Evolutionary conservation across 2,797 vertebrate species (phyloP).

Genomic region (Petrocephalus sullivani): DNA sequence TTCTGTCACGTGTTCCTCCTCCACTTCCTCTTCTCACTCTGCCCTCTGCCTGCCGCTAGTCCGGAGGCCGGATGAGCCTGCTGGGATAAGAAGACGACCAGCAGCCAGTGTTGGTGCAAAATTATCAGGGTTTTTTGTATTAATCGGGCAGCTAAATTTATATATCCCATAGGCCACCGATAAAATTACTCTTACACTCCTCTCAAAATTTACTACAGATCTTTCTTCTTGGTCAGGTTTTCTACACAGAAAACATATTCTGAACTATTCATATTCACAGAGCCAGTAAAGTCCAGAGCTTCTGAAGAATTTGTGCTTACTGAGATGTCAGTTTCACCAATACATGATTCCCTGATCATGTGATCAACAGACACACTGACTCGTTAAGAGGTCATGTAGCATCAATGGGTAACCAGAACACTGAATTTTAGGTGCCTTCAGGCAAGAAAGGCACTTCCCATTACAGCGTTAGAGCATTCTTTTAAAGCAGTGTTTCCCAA

Average conservation of each 20-base stretch:
- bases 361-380: background rate
- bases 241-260: background rate
- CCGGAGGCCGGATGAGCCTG: background rate
- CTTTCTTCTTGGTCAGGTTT: background rate
- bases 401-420: background rate
- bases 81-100: background rate
- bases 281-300: background rate
- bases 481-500: background rate
- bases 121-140: background rate
- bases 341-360: background rate
- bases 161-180: background rate
- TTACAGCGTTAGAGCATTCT: background rate
- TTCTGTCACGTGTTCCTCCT: background rate
- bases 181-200: background rate
- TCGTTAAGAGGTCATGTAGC: background rate
- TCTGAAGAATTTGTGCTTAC: background rate
- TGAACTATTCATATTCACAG: background rate
- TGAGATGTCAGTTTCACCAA: background rate
- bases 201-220: background rate
- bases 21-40: background rate
- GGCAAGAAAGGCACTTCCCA: background rate
- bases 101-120: background rate
- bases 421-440: background rate
- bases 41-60: background rate
- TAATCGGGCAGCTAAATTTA: background rate